A percentile compares a stretch with the other conserved stretches of the same genome.
Evolutionary conservation across 1,140 invertebrate species (phyloP).

Genomic region (Chlorops oryzae): DNA sequence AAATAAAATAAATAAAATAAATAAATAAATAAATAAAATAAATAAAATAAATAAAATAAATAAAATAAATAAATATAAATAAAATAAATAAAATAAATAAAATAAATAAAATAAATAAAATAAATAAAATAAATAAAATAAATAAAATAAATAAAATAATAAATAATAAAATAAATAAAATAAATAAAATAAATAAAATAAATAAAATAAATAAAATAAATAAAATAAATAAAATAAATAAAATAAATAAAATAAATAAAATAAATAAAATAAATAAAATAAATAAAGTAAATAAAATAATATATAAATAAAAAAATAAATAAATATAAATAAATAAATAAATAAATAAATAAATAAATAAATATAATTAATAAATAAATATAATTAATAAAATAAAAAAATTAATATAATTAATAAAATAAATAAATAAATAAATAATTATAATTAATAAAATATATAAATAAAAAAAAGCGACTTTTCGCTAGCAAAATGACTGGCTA

Average conservation of each 20-base stretch:
- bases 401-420: constrained; percentile 10
- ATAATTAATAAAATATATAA: constrained; percentile 15
- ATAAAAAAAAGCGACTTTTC: no score
- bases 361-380: constrained; percentile 39
- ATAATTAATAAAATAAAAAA: constrained; percentile 31
- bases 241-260: constrained; percentile 3
- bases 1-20: not conserved
- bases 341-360: constrained; percentile 11
- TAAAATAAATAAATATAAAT: not conserved
- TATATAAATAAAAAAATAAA: constrained; percentile 30
- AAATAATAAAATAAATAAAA: not conserved
- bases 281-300: constrained; percentile 25
- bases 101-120: not conserved
- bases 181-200: not conserved
- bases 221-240: constrained; percentile 11
- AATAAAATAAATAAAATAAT: not conserved
- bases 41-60: not conserved
- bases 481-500: no score
- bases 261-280: constrained; percentile 23
- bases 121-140: not conserved
- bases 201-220: not conserved
- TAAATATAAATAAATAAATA: constrained; percentile 13
- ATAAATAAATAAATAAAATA: not conserved
- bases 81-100: not conserved
- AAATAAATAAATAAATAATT: constrained; percentile 21